Evolutionary conservation across 2,888 invertebrate species (phyloP), one percentile per base, ranked within the genome.

Genomic region (Drosophila imparisetae): DNA sequence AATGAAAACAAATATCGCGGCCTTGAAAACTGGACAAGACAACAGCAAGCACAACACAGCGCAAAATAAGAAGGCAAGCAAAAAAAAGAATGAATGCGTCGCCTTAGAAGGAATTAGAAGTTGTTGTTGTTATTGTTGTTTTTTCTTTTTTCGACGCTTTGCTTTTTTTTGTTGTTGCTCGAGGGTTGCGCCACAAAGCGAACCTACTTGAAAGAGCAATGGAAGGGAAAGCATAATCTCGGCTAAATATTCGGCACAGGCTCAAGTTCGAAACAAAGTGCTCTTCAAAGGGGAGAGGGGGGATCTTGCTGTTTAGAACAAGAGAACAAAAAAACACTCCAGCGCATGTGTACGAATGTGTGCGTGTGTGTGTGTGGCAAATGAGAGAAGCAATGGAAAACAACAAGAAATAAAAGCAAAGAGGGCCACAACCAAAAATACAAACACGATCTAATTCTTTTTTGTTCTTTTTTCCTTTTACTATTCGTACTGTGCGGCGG

Each of bases 1-100:
- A 78, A 81, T 65, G 53, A 75, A 81, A 65, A 81, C 83, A 86
- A 81, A 80, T 68, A 75, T 75, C 36, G 55, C 77, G 87, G 78
- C 84, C 84, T 85, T 85, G 84, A 85, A 84, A 83, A 73, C 74
- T 84, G 77, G 65, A 77, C 75, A 81, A 71, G 70, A 68, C 54
- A 55, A 27, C 27, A 60, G 54, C 49, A 63, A 79, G 66, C 67
- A 66, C 36, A 57, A 58, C 61, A 66, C 24, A 66, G 34, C 42
- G 57, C 29, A 49, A 71, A 58, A 62, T 62, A 54, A 72, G 60
- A 71, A 64, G 66, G 62, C 49, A 66, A 69, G 54, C 34, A 40
- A n/a, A 57, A 29, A 54, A 38, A 77, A 69, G 55, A 50, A 67
- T 45, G 61, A 49, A 66, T 55, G 55, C 61, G 50, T 29, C 13